These are phyloP conservation scores for Pristionchus japonicus DNA, from an alignment of 2,888 invertebrate species.

Conservation along the genomic window DNA sequence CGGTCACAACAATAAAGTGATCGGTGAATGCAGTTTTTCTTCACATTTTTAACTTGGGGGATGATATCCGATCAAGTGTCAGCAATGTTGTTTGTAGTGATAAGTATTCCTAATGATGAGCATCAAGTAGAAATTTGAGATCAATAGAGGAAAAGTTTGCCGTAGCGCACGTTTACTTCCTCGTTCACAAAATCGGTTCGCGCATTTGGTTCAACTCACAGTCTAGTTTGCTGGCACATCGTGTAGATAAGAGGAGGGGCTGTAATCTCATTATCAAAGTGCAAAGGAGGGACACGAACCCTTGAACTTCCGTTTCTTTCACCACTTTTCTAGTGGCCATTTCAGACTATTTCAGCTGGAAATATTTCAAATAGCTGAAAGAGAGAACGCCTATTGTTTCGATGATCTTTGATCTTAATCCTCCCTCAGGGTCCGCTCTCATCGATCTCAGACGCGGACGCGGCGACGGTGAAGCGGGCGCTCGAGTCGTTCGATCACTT, in stretches of 20 bases:
- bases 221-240: not conserved
- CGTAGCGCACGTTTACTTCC: not conserved
- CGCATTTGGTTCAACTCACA: not conserved
- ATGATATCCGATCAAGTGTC: no score
- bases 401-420: not conserved
- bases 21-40: not conserved
- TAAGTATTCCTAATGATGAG: not conserved
- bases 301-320: not conserved
- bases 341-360: no score
- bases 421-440: slow-evolving; percentile 66
- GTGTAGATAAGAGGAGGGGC: not conserved
- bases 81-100: not conserved
- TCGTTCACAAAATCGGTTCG: not conserved
- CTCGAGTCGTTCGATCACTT: slow-evolving; percentile 63
- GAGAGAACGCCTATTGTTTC: not conserved
- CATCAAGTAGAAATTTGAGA: not conserved
- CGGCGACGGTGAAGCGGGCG: slow-evolving; percentile 53
- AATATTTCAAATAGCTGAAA: not conserved
- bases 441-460: slow-evolving; percentile 68
- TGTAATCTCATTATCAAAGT: not conserved
- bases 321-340: no score
- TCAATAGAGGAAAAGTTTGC: not conserved
- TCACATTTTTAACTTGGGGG: not conserved
- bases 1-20: not conserved
- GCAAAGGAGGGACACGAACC: not conserved